Evolutionary conservation across 2,113 vertebrate genomes (phyloP).

Genomic region (Neolamprologus falcicula): DNA sequence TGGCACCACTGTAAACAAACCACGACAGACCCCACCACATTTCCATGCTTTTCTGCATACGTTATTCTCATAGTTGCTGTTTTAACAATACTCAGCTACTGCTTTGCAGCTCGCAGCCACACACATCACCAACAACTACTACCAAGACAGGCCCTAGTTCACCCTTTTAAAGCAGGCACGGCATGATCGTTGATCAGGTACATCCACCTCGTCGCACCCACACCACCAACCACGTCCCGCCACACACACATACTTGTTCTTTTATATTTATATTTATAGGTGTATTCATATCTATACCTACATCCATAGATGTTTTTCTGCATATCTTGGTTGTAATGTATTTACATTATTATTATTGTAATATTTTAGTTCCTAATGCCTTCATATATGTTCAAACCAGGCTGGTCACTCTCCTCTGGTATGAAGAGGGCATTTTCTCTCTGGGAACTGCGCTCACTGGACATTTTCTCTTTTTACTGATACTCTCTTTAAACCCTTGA

Average conservation of each 20-base stretch:
- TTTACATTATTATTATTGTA: not conserved
- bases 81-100: not conserved
- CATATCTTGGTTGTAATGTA: not conserved
- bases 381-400: not conserved
- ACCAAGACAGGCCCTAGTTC: not conserved
- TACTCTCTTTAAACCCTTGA: not conserved
- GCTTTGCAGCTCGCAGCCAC: not conserved
- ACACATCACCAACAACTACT: not conserved
- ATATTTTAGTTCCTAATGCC: not conserved
- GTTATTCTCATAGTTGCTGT: not conserved
- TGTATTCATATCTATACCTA: not conserved
- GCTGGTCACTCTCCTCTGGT: not conserved
- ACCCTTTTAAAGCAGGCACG: not conserved
- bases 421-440: not conserved
- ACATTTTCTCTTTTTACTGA: not conserved
- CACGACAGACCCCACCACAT: not conserved
- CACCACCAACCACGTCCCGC: not conserved
- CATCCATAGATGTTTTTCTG: not conserved
- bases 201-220: not conserved
- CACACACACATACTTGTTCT: not conserved
- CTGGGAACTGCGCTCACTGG: not conserved
- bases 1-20: not conserved
- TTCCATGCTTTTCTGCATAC: not conserved
- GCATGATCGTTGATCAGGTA: not conserved
- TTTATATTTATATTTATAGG: not conserved